Base-by-base conservation (phyloP, 1,140 invertebrate genomes). In the Notospermus geniculatus region DNA sequence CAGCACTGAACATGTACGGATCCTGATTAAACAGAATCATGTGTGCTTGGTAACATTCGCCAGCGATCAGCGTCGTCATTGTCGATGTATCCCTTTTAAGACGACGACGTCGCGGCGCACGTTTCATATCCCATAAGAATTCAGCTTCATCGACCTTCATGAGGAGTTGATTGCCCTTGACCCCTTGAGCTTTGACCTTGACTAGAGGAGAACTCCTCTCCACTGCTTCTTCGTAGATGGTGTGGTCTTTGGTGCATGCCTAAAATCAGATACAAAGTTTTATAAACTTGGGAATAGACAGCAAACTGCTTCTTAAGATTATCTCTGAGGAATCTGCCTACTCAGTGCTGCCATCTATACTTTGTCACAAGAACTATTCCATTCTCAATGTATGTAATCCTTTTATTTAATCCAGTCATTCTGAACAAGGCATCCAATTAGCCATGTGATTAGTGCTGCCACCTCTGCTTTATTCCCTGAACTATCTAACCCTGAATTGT, bases 31-130 rank as follows among this genome's bases (percentile, higher is more conserved):
- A 71, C n/a, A 62, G 39, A 0, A 57, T 64, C 55, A 63, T 66
- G 50, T 64, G 62, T 28, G 62, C 69, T 32, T 68, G 64, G 45
- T 64, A 66, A 43, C 66, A 71, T n/a, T 50, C 46, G 46, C 25
- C 46, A 27, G 9, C 19, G 9, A 23, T 19, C 19, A 50, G 25
- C 25, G 4, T 5, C n/a, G 25, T 50, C 19, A n/a, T n/a, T 7
- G 32, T 4, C 15, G 32, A 36, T 15, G 32, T 36, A 36, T 36
- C 32, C 5, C 19, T 4, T 43, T 19, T 11, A 19, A 5, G 46
- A 9, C 4, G 46, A 9, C 46, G n/a, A n/a, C 46, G n/a, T 19
- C n/a, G 4, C 46, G 46, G 46, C 5, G 9, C 5, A 19, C 25
- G 46, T 27, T 50, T 19, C 46, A 50, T 19, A n/a, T 50, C 46